Evolutionary conservation across 2,797 vertebrate genomes (phyloP), one percentile per base, ranked within the genome.

Genomic region (Anabas testudineus): DNA sequence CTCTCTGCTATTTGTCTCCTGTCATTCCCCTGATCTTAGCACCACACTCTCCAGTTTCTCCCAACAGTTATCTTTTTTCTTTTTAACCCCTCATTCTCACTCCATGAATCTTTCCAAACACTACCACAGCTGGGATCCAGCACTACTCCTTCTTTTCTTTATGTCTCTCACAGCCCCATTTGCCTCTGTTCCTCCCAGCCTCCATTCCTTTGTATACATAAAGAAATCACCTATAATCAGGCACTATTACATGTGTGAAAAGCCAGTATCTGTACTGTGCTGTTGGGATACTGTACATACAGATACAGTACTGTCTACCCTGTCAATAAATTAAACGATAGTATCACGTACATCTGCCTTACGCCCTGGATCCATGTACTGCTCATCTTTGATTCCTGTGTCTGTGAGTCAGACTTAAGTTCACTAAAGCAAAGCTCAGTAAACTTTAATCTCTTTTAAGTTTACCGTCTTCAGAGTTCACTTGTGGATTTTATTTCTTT

Each of bases 1-100:
- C 76, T 72, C 75, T 67, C 71, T 74, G 74, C 84, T 80, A 83
- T 89, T 85, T 86, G 80, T 85, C 78, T 88, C 56, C 84, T 83
- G 82, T 86, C 82, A 67, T 82, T 80, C 61, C 52, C 19, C 47
- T 71, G 76, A 76, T 86, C 67, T 54, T 2, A 65, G 67, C 43
- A 2, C 59, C 22, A 6, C 49, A 51, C 51, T 74, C 62, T 71
- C 71, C 45, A 30, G 51, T 60, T 79, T 73, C 71, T 64, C 55
- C 36, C 52, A 68, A 36, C 81, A 61, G 45, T 67, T 77, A 57
- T 81, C 42, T 61, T 61, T 59, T 54, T 67, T 58, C 18, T 54
- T 62, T 60, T 61, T 28, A 57, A 65, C 46, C 24, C 22, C 43
- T 82, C 54, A 61, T 67, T 30, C 52, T 72, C 63, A 5, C 67